Percentiles rank a stretch among this genome's conserved stretches.
Conservation (phyloP, 2,888 invertebrate species). For the Minunthozetes semirufus region DNA sequence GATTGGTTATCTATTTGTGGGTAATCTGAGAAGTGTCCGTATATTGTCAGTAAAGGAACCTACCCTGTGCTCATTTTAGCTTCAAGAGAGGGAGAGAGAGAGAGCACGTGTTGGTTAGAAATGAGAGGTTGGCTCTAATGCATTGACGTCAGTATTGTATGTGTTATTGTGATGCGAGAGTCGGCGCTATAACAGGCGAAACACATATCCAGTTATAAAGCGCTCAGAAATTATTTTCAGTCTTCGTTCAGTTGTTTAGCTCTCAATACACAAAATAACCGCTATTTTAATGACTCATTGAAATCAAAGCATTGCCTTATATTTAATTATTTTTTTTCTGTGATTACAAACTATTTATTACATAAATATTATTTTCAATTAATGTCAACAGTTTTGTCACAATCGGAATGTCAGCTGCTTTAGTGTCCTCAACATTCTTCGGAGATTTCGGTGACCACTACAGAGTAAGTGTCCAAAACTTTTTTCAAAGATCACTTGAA, state of each 20-base stretch:
- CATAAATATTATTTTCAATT: not conserved
- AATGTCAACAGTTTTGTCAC: not conserved
- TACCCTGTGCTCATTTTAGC: not conserved
- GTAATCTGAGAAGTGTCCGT: not conserved
- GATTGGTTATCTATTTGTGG: no score
- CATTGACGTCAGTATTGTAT: not conserved
- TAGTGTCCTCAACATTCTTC: conserved; percentile 18
- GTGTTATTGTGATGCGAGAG: not conserved
- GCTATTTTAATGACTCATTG: not conserved
- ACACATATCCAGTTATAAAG: conserved; percentile 10
- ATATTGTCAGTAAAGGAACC: not conserved
- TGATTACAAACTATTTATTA: not conserved
- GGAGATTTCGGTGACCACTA: conserved; percentile 28
- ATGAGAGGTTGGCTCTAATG: not conserved
- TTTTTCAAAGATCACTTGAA: not conserved
- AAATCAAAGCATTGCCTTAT: conserved; percentile 15
- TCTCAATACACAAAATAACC: not conserved
- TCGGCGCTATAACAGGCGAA: no score
- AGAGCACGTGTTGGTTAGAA: not conserved
- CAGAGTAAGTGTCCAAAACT: not conserved
- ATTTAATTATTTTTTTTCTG: conserved; percentile 5
- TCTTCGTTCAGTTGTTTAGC: conserved; percentile 1
- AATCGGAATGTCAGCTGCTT: conserved; percentile 9
- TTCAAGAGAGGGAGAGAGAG: not conserved
- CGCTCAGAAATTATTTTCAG: not conserved